Evolutionary conservation across 2,113 vertebrate species (phyloP).

Genomic region (Pteruthius melanotis): DNA sequence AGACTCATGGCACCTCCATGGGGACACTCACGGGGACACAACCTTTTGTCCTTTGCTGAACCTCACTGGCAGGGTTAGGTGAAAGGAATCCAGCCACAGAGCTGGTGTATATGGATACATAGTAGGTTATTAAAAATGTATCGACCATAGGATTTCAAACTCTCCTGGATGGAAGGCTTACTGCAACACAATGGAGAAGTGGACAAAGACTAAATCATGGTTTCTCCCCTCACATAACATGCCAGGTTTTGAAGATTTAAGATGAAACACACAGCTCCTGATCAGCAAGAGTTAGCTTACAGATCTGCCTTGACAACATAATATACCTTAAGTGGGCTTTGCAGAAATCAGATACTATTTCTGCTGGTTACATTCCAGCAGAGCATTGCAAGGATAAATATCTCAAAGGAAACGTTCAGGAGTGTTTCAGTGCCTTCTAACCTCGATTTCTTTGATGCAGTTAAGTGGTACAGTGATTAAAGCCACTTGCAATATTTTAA

Average conservation of each 20-base stretch:
- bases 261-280: neutral
- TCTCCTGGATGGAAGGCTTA: neutral
- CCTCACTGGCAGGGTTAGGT: neutral
- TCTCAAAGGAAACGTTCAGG: neutral
- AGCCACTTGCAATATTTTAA: neutral
- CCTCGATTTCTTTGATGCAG: neutral
- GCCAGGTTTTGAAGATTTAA: neutral
- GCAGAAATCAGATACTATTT: neutral
- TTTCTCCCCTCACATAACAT: neutral
- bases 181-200: neutral
- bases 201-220: neutral
- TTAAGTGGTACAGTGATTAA: slow-evolving; percentile 3
- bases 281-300: neutral
- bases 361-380: neutral
- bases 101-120: neutral
- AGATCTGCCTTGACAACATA: neutral
- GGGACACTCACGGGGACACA: neutral
- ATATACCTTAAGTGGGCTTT: neutral
- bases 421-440: neutral
- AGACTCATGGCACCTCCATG: neutral
- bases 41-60: neutral
- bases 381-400: neutral
- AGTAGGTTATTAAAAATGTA: neutral
- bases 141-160: neutral
- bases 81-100: neutral